These are phyloP conservation scores for Clarias batrachus DNA, from an alignment of 2,113 vertebrate genomes.

Conservation along the genomic window DNA sequence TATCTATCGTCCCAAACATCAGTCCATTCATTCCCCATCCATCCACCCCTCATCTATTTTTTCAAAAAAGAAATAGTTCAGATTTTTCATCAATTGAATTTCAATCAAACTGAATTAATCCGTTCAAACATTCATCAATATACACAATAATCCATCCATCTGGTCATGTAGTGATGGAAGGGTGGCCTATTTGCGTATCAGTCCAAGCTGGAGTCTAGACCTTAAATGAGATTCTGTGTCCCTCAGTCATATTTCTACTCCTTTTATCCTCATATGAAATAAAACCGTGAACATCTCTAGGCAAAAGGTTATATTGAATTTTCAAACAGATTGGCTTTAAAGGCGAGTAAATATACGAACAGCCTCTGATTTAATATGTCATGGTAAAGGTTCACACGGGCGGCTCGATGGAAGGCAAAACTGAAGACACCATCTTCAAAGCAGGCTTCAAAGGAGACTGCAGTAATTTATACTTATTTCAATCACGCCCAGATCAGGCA, in stretches of 20 bases:
- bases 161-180: neutral
- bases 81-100: neutral
- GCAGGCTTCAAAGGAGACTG: constrained; percentile 47
- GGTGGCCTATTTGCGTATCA: neutral
- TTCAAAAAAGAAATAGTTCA: neutral
- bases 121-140: neutral
- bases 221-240: neutral
- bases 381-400: constrained; percentile 31
- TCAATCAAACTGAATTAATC: neutral
- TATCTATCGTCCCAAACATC: neutral
- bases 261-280: neutral
- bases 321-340: constrained; percentile 40
- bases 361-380: constrained; percentile 36
- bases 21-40: neutral
- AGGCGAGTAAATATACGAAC: constrained; percentile 21
- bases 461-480: constrained; percentile 51
- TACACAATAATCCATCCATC: neutral
- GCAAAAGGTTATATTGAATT: constrained; percentile 37
- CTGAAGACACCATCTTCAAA: constrained; percentile 49
- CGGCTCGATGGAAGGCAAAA: constrained; percentile 21
- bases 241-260: neutral
- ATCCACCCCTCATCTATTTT: neutral
- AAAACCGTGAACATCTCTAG: neutral
- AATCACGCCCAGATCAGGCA: constrained; percentile 35
- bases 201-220: neutral